phyloP scores from a whole-genome alignment of 2,113 vertebrate species.

The Burhinus oedicnemus region DNA sequence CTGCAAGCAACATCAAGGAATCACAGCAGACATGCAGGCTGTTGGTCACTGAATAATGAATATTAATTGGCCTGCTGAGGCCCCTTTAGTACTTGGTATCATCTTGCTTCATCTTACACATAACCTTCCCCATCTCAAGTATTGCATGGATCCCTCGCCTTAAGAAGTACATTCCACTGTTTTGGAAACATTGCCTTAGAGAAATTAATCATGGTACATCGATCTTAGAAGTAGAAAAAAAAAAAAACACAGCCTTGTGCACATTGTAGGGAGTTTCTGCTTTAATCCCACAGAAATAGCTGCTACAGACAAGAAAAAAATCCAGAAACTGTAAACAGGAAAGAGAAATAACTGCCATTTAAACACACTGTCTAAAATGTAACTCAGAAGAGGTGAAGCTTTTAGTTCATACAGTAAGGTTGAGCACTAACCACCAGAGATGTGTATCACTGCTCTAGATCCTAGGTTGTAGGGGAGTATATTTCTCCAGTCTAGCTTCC shows the following conservation, averaged over 20 bases:
- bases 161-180: not conserved
- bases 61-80: not conserved
- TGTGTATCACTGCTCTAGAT: not conserved
- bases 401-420: not conserved
- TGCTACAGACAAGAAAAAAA: not conserved
- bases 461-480: not conserved
- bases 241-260: not conserved
- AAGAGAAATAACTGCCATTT: not conserved
- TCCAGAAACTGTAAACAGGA: not conserved
- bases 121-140: not conserved
- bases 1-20: not conserved
- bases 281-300: not conserved
- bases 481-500: not conserved
- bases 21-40: not conserved
- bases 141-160: not conserved
- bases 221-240: not conserved
- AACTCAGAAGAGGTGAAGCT: not conserved
- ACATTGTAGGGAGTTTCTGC: not conserved
- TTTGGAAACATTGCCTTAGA: not conserved
- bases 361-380: not conserved
- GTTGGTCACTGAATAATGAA: not conserved
- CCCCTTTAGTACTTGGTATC: not conserved
- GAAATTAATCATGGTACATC: not conserved
- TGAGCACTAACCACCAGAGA: not conserved
- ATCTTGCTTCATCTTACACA: not conserved